These are phyloP conservation scores for Carduelis carduelis DNA, from an alignment of 2,797 vertebrate genomes.

Conservation along the genomic window DNA sequence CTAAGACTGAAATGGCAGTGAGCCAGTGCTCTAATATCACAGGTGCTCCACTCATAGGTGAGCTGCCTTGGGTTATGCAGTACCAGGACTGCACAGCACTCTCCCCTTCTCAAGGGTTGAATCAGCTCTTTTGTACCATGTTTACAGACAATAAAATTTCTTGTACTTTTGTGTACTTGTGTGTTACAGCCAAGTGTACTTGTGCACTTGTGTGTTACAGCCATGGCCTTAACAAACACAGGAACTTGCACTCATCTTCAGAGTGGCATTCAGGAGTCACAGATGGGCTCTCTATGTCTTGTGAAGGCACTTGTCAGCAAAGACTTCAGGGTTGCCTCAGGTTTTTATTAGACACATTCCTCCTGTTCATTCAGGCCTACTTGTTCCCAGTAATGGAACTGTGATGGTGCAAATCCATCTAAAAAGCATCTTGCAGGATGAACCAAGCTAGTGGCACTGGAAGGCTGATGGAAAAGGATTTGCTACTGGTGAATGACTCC, in stretches of 20 bases:
- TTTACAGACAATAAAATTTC: not conserved
- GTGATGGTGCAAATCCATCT: not conserved
- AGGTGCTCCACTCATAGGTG: not conserved
- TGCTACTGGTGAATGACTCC: not conserved
- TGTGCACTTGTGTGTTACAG: rapidly evolving
- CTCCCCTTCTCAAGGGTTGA: not conserved
- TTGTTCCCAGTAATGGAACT: rapidly evolving
- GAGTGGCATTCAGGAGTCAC: too few species aligned
- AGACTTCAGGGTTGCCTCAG: not conserved
- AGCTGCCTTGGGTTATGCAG: rapidly evolving
- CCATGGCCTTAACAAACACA: not conserved
- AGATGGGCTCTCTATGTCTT: rapidly evolving
- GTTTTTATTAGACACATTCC: too few species aligned
- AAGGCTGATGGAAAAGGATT: not conserved
- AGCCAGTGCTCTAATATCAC: not conserved
- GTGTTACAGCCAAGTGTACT: too few species aligned
- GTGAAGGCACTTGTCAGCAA: not conserved
- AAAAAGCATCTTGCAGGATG: not conserved
- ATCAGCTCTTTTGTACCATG: not conserved
- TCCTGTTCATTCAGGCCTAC: not conserved
- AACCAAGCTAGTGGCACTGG: not conserved
- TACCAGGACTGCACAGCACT: not conserved
- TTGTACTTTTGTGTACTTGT: too few species aligned
- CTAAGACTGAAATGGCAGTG: not conserved
- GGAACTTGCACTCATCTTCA: not conserved